Percentiles rank a stretch among this genome's conserved stretches.
phyloP scores from a whole-genome alignment of 2,797 vertebrate species.

The Epinephelus coioides region DNA sequence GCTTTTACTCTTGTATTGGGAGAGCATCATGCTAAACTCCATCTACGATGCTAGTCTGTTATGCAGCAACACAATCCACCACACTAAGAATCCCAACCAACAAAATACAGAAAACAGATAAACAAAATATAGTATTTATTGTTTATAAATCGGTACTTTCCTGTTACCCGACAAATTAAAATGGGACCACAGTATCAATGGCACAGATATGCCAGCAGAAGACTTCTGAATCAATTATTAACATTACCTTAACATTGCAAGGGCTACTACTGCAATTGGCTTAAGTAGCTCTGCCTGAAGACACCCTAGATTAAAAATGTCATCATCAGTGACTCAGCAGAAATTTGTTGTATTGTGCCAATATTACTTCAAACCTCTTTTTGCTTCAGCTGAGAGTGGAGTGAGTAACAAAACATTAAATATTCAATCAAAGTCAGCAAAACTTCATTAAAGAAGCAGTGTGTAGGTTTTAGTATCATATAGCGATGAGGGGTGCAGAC shows the following conservation, averaged over 20 bases:
- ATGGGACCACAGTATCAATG: neutral
- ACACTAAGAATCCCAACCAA: neutral
- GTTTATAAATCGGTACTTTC: neutral
- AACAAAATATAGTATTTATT: neutral
- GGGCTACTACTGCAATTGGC: neutral
- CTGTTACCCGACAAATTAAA: neutral
- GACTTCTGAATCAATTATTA: neutral
- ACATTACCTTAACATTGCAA: neutral
- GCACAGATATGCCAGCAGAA: neutral
- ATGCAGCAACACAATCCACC: neutral
- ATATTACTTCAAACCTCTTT: conserved; percentile 3
- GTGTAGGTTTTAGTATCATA: too few species aligned
- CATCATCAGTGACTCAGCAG: neutral
- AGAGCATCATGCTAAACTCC: neutral
- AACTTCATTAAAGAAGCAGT: neutral
- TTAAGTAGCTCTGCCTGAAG: neutral
- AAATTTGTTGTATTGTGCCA: neutral
- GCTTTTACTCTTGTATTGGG: neutral
- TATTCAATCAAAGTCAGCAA: neutral
- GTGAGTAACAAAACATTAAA: neutral
- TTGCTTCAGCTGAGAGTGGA: neutral
- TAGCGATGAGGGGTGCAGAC: too few species aligned
- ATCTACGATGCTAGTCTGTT: neutral
- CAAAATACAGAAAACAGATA: neutral
- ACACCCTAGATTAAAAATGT: neutral